These are phyloP conservation scores for Chorisops tibialis DNA, from an alignment of 2,888 invertebrate genomes.

Conservation along the genomic window DNA sequence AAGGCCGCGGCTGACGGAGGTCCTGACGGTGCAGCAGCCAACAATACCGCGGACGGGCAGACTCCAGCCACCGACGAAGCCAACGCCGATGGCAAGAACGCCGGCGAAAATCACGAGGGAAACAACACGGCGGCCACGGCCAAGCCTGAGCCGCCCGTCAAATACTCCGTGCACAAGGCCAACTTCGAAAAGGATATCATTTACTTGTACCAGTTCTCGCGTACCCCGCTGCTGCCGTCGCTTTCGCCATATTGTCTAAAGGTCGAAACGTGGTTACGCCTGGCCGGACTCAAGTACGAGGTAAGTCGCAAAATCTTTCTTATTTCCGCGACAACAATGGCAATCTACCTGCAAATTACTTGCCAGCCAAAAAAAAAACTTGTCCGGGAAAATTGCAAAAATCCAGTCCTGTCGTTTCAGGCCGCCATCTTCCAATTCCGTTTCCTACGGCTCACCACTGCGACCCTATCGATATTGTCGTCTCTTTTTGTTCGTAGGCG, in stretches of 20 bases:
- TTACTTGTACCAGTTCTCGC: constrained; percentile 90
- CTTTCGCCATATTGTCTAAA: constrained; percentile 91
- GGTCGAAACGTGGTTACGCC: constrained; percentile 92
- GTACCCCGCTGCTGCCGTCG: constrained; percentile 85
- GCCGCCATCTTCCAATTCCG: too few species aligned
- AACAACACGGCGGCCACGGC: constrained; percentile 48
- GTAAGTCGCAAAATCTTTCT: constrained; percentile 62
- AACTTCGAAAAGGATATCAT: constrained; percentile 90
- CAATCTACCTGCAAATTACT: too few species aligned
- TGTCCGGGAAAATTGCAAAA: too few species aligned
- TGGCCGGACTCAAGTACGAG: constrained; percentile 91
- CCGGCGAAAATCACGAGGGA: constrained; percentile 52
- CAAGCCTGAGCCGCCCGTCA: constrained; percentile 66
- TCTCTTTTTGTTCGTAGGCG: too few species aligned
- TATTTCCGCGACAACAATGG: too few species aligned
- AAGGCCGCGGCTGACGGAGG: constrained; percentile 38
- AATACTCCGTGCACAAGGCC: constrained; percentile 78
- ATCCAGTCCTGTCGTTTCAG: too few species aligned
- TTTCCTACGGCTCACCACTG: too few species aligned
- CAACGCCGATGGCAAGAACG: constrained; percentile 51
- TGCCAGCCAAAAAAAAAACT: too few species aligned
- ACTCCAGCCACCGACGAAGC: constrained; percentile 55
- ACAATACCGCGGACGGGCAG: constrained; percentile 1
- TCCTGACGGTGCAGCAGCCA: constrained; percentile 33
- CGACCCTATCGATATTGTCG: too few species aligned